These are phyloP conservation scores for Tragelaphus strepsiceros DNA, from an alignment of 2,113 vertebrate genomes.

Conservation along the genomic window DNA sequence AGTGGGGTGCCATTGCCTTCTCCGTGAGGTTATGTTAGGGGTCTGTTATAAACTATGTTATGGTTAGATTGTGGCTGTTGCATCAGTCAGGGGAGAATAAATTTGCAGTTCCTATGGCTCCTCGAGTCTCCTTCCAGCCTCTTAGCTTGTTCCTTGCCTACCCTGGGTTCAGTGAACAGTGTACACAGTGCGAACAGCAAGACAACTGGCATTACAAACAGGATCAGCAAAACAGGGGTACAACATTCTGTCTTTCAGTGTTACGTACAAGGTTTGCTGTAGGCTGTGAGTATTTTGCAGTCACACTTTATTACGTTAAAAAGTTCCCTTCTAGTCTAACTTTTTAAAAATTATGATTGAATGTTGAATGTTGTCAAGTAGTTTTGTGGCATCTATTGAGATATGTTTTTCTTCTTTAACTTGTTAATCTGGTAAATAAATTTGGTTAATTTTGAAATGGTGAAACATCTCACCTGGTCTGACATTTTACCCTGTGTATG, in stretches of 20 bases:
- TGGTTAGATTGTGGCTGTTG: not conserved
- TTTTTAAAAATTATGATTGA: not conserved
- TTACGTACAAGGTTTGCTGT: not conserved
- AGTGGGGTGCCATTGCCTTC: too few relatives aligned
- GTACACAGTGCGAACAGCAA: not conserved
- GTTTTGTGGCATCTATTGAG: not conserved
- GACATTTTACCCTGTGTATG: not conserved
- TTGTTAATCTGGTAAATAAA: not conserved
- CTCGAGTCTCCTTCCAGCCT: not conserved
- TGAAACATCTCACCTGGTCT: not conserved
- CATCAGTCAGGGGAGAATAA: not conserved
- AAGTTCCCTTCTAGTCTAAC: not conserved
- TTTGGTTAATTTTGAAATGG: not conserved
- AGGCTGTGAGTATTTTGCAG: not conserved
- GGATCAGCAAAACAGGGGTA: not conserved
- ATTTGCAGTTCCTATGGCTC: not conserved
- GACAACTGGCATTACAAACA: not conserved
- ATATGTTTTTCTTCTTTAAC: not conserved
- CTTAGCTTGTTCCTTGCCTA: not conserved
- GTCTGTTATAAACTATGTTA: not conserved
- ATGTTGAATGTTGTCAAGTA: not conserved
- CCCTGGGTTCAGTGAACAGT: not conserved
- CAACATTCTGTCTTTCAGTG: not conserved
- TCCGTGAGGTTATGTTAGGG: not conserved
- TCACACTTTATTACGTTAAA: not conserved